These are phyloP conservation scores for Entomobrya multifasciata DNA, from an alignment of 2,888 invertebrate species.

Conservation along the genomic window DNA sequence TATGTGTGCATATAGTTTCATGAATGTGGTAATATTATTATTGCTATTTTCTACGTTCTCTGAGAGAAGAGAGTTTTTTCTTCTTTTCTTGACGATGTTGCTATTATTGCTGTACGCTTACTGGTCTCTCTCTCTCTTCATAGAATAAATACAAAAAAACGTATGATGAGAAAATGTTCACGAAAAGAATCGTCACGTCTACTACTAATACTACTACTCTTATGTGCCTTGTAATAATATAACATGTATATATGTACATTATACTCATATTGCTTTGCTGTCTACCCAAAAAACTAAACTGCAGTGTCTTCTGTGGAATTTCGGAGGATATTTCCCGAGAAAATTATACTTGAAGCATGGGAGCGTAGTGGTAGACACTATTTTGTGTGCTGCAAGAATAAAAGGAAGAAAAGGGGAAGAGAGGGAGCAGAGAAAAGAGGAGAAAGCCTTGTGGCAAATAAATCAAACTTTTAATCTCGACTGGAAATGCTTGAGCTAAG, in stretches of 20 bases:
- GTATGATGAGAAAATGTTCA: conserved; percentile 52
- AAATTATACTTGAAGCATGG: conserved; percentile 56
- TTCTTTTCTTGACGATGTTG: conserved; percentile 47
- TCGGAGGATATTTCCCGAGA: conserved; percentile 42
- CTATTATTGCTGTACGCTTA: conserved; percentile 48
- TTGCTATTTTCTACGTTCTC: conserved; percentile 60
- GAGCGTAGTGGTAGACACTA: neutral
- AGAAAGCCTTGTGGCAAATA: conserved; percentile 78
- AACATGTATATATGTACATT: neutral
- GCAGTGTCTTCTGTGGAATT: conserved; percentile 46
- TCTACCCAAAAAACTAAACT: conserved; percentile 19
- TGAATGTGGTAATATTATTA: conserved; percentile 72
- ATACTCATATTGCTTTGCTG: conserved; percentile 17
- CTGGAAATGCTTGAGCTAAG: conserved; percentile 79
- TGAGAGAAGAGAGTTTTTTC: conserved; percentile 40
- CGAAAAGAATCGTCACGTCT: conserved; percentile 69
- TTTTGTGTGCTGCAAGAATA: conserved; percentile 31
- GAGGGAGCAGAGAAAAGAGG: conserved; percentile 60
- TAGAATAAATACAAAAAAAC: conserved; percentile 25
- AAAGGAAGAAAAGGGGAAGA: conserved; percentile 57
- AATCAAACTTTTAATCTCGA: conserved; percentile 79
- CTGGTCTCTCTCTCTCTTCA: conserved; percentile 34
- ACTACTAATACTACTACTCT: neutral
- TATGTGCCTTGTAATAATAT: conserved; percentile 11
- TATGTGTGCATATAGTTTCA: conserved; percentile 62